A percentile compares a stretch with the other conserved stretches of the same genome.
phyloP scores from a whole-genome alignment of 1,140 invertebrate species.

The Magallana angulata region DNA sequence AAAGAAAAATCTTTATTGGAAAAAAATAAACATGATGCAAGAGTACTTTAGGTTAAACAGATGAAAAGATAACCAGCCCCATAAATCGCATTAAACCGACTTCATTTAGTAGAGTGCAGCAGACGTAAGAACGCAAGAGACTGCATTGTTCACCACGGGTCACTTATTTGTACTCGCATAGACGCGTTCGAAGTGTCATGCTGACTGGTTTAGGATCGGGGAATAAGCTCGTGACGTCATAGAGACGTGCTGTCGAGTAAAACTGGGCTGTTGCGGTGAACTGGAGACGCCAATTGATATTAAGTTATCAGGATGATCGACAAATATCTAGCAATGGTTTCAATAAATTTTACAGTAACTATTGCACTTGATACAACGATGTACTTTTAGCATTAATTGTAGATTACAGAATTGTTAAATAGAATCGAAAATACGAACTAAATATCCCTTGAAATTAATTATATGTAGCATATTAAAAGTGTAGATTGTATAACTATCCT shows the following conservation, averaged over 20 bases:
- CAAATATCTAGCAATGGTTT: no score
- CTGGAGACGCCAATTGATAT: no score
- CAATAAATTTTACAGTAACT: not conserved
- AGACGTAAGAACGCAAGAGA: not conserved
- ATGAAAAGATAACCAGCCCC: not conserved
- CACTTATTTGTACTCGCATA: not conserved
- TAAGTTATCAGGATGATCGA: no score
- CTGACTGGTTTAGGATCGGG: not conserved
- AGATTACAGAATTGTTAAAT: no score
- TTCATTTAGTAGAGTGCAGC: constrained; percentile 12
- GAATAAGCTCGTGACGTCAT: not conserved
- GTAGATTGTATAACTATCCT: no score
- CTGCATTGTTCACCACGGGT: not conserved
- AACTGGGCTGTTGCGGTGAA: not conserved
- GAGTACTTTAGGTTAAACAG: constrained; percentile 12
- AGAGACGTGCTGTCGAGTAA: not conserved
- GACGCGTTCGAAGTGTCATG: not conserved
- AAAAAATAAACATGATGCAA: constrained; percentile 3
- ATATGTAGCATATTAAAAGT: no score
- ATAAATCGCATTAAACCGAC: not conserved
- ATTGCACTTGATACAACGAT: not conserved
- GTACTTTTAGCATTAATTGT: no score
- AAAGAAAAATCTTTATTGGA: not conserved
- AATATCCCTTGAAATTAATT: no score
- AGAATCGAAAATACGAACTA: no score